Conservation (phyloP, 2,113 vertebrate genomes). For the Eupsittula cactorum region DNA sequence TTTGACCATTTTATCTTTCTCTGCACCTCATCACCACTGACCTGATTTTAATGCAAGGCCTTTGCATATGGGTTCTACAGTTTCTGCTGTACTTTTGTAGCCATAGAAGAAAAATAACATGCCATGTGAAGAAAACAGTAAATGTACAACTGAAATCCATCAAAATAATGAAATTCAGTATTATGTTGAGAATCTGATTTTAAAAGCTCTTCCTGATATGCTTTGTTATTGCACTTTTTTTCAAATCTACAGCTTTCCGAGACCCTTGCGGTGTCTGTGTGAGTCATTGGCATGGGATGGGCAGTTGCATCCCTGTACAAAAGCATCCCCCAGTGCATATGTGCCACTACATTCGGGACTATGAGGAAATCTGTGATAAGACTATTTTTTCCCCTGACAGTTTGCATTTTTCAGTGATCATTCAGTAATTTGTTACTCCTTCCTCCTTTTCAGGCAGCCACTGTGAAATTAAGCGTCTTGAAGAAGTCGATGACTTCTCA, state of each 20-base stretch:
- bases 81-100: not conserved
- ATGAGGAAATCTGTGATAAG: not conserved
- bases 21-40: not conserved
- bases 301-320: not conserved
- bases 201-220: not conserved
- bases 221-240: not conserved
- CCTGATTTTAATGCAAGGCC: not conserved
- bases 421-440: not conserved
- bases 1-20: not conserved
- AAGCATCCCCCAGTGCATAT: not conserved
- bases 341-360: not conserved
- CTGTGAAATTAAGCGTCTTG: constrained; percentile 68
- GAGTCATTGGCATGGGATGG: not conserved
- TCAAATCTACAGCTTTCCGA: not conserved
- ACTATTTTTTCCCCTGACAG: not conserved
- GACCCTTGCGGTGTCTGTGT: not conserved
- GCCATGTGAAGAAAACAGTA: not conserved
- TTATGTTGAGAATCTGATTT: not conserved
- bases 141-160: not conserved
- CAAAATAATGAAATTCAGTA: not conserved
- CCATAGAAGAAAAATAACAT: not conserved
- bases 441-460: constrained; percentile 61
- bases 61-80: not conserved
- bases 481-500: constrained; percentile 52
- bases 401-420: not conserved